Evolutionary conservation across 2,113 vertebrate genomes (phyloP), one percentile per base, ranked within the genome.

Genomic region (Otolemur garnettii): DNA sequence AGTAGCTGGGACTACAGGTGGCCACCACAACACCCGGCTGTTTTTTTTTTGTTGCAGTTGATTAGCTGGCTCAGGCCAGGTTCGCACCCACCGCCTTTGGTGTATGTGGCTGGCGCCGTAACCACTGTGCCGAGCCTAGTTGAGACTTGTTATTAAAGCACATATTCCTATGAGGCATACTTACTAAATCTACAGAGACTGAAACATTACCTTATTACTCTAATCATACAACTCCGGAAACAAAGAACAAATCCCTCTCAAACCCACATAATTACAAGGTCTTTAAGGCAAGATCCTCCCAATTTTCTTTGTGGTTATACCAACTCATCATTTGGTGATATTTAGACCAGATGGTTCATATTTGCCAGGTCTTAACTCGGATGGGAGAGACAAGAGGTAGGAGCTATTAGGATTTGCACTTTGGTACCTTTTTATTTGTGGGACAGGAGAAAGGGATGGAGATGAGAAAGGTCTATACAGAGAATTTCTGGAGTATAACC

Each of bases 261-360:
- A 92, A 95, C 18, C 60, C 42, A 53, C 81, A 33, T 77, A 94
- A 66, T 85, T 90, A 50, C 55, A 45, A 68, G 53, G 91, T 79
- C 64, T 85, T 93, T 81, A 74, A 93, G 78, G 82, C 86, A 82
- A 38, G 62, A 79, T 57, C 77, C 81, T 97, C 42, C 71, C 87
- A 78, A 0, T 93, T 89, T 88, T 94, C 68, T 96, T 12, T 91
- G 71, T 66, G 87, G 86, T 82, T 93, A n/a, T 79, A 94, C 82
- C 62, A 94, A 0, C 62, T 94, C 68, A 38, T 92, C 91, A 55
- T 85, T 94, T 90, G 90, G 95, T 64, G 42, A 59, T 88, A 89
- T 79, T 96, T 95, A 89, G 96, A 82, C 85, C 95, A 93, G 89
- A 93, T 93, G 93, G 85, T 55, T 93, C 68, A 53, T 91, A 30